Evolutionary conservation across 2,113 vertebrate genomes (phyloP), one percentile per base, ranked within the genome.

Genomic region (Andinoacara biseriatus): DNA sequence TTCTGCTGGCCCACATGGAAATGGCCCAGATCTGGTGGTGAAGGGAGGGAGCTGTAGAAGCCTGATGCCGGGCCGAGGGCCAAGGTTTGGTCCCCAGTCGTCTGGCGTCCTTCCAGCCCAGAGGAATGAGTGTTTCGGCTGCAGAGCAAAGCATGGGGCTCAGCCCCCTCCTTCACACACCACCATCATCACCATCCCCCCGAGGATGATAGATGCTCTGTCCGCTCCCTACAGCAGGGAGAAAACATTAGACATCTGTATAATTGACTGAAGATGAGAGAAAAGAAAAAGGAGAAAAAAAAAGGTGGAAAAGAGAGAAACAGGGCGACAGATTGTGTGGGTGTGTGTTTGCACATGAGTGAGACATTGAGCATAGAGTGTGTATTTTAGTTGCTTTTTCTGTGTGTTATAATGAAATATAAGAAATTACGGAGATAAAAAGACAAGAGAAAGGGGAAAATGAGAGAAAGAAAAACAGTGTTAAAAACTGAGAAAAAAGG

Each of bases 241-340:
- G 90, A 92, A 93, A 78, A 86, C 88, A 91, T 94, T 93, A 95
- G 92, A 95, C 94, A 95, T 94, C 94, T 95, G 94, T 91, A 91
- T 87, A 90, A 94, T 95, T 94, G 94, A 95, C 91, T 92, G 85
- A 94, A 91, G 93, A 94, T 91, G 89, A 90, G 90, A 86, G 88
- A 89, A 90, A 91, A 83, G 62, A 75, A 81, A 56, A 81, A 56
- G 62, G 7, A 11, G 0, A 31, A 31, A 8, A 17, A 56, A 75
- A 80, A 14, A 74, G 78, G 69, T 83, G 86, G 82, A 85, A 87
- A 81, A 79, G 58, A 76, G 72, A 61, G 31, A 56, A 83, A 74
- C 24, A 63, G 46, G 43, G 56, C 78, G 79, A 83, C 83, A 88
- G 86, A 93, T 90, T 91, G 90, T 38, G 82, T 84, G 86, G 76